These are phyloP conservation scores for Micropoecilia bifurca DNA, from an alignment of 2,797 vertebrate species.

Conservation along the genomic window DNA sequence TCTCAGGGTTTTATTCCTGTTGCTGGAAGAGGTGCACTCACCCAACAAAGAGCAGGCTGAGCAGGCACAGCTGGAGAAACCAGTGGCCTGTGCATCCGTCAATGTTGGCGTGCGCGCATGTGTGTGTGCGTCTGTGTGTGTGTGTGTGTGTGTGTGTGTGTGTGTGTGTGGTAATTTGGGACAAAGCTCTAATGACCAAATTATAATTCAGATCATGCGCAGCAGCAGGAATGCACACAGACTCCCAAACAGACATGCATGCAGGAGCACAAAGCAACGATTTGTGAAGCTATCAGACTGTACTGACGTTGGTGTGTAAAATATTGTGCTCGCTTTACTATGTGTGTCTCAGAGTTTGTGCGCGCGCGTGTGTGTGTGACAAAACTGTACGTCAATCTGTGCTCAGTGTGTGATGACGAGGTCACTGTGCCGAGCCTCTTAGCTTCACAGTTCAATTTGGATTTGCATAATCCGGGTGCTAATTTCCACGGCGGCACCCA, in stretches of 20 bases:
- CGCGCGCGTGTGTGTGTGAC: not conserved
- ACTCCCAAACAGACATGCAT: slow-evolving; percentile 15
- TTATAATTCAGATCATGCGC: slow-evolving; percentile 71
- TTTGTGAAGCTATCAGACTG: slow-evolving; percentile 1
- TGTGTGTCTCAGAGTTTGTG: slow-evolving; percentile 1
- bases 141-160: slow-evolving; percentile 19
- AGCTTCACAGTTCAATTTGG: slow-evolving; percentile 78
- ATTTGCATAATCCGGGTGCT: slow-evolving; percentile 76
- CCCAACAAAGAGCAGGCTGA: slow-evolving; percentile 26
- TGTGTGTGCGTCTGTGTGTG: slow-evolving; percentile 10
- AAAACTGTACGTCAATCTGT: slow-evolving; percentile 33
- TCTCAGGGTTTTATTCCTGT: slow-evolving; percentile 26
- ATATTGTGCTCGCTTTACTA: not conserved
- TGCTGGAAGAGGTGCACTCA: slow-evolving; percentile 16
- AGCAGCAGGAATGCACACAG: slow-evolving; percentile 32
- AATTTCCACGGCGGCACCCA: slow-evolving; percentile 70
- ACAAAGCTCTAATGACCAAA: slow-evolving; percentile 67
- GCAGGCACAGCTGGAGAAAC: slow-evolving; percentile 54
- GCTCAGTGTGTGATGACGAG: slow-evolving; percentile 53
- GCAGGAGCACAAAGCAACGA: slow-evolving; percentile 4
- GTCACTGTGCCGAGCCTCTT: slow-evolving; percentile 74
- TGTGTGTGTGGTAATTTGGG: slow-evolving; percentile 55
- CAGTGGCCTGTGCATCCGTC: slow-evolving; percentile 36
- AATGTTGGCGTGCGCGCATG: too few relatives aligned
- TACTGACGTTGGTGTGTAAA: slow-evolving; percentile 4